These are phyloP conservation scores for Sinonovacula constricta DNA, from an alignment of 1,140 invertebrate species.

Conservation along the genomic window DNA sequence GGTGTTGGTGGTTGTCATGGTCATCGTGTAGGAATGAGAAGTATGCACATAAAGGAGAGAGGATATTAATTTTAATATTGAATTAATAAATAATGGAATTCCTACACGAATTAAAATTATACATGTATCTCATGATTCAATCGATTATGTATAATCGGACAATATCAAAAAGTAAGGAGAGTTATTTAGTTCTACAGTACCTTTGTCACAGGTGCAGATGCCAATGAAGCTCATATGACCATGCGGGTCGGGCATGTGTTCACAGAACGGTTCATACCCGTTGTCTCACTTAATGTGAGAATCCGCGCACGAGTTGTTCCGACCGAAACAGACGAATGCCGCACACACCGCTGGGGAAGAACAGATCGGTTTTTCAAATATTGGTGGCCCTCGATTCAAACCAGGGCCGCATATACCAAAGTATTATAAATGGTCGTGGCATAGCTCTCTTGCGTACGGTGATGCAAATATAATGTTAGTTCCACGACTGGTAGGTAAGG, in stretches of 20 bases:
- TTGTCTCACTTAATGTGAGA: slow-evolving; percentile 22
- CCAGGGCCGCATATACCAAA: too few relatives aligned
- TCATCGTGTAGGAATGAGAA: not conserved
- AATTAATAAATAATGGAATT: too few relatives aligned
- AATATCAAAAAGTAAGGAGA: not conserved
- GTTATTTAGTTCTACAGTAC: too few relatives aligned
- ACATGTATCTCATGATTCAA: too few relatives aligned
- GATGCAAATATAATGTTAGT: too few relatives aligned
- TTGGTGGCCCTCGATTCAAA: too few relatives aligned
- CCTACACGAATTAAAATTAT: too few relatives aligned
- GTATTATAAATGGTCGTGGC: too few relatives aligned
- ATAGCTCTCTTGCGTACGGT: too few relatives aligned
- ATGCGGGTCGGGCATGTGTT: slow-evolving; percentile 12
- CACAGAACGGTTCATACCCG: slow-evolving; percentile 27
- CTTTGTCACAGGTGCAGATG: slow-evolving; percentile 27
- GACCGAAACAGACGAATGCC: slow-evolving; percentile 19
- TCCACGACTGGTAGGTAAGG: too few relatives aligned
- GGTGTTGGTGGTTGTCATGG: not conserved
- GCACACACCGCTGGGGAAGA: not conserved
- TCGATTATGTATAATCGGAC: too few relatives aligned
- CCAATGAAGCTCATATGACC: not conserved
- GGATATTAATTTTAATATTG: not conserved
- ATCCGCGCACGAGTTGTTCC: slow-evolving; percentile 12
- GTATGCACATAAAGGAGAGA: not conserved
- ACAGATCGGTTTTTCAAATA: too few relatives aligned